Base-by-base conservation (phyloP, 2,888 invertebrate genomes). In the Teleogryllus oceanicus region DNA sequence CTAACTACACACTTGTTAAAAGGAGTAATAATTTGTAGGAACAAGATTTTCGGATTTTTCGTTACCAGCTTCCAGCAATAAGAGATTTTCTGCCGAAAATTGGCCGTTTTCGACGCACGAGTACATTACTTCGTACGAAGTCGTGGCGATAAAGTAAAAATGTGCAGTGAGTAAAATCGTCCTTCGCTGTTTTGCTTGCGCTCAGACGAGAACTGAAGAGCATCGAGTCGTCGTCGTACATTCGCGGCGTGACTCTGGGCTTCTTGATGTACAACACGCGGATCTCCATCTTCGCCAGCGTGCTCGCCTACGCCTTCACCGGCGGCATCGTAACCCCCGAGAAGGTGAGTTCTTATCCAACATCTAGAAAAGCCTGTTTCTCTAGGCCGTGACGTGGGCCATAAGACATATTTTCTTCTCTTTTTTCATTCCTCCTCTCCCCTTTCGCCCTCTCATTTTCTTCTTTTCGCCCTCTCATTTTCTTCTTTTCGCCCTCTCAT, bases 241-340 rank as follows among this genome's bases (percentile, higher is more conserved):
- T 91, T 83, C 89, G 89, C 81, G 92, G 89, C 24, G 87, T 91
- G 75, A 87, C 85, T 82, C 87, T 87, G 85, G 90, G 86, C 18
- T 88, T 93, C 85, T 92, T 93, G 82, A 90, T 94, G 87, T 94
- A 92, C 85, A 89, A 90, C 0, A 90, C 91, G 1, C 89, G 95
- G 83, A 88, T 94, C 83, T 91, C 94, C 51, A 89, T 94, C 77
- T 93, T 94, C 85, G 87, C 92, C 80, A 92, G 93, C 0, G 90
- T 95, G 76, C 84, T 92, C 21, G 86, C 90, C 0, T 92, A 91
- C 84, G 90, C 93, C 77, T 87, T 92, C 2, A 87, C 88, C 49
- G 92, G 91, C 13, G 89, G 91, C 83, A 85, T 87, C 2, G 89
- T 95, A 82, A 91, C 90, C 0, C 92, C 94, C 2, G 92, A 94